phyloP scores from a whole-genome alignment of 1,140 invertebrate genomes.

The Melanaphis sacchari region DNA sequence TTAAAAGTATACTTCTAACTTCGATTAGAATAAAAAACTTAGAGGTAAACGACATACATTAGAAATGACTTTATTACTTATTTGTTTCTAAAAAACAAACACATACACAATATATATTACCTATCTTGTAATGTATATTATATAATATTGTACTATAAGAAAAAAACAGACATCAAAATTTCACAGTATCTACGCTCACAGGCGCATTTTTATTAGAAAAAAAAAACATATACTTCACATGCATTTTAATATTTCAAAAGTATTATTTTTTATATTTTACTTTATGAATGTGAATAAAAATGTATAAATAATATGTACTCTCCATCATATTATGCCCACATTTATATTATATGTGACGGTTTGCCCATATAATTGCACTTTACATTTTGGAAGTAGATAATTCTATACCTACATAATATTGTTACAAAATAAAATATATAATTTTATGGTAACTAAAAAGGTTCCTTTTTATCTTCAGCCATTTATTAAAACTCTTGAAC shows the following conservation, averaged over 20 bases:
- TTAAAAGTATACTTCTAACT: neutral
- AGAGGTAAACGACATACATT: neutral
- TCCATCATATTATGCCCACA: neutral
- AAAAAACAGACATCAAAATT: neutral
- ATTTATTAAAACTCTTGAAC: constrained; percentile 9
- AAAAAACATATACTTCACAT: neutral
- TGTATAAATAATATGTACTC: neutral
- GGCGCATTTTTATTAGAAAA: neutral
- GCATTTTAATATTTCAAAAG: neutral
- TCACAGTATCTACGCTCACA: neutral
- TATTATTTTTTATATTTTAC: neutral
- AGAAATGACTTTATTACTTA: neutral
- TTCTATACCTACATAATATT: neutral
- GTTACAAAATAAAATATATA: neutral
- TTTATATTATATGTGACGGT: neutral
- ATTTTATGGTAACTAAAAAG: neutral
- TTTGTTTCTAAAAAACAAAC: neutral
- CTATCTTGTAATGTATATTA: neutral
- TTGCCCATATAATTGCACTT: neutral
- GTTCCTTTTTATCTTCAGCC: neutral
- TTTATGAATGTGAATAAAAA: neutral
- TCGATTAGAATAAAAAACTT: neutral
- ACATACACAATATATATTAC: neutral
- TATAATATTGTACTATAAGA: neutral
- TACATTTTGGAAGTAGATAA: neutral